These are phyloP conservation scores for Copidosoma floridanum DNA, from an alignment of 1,140 invertebrate species.

Conservation along the genomic window DNA sequence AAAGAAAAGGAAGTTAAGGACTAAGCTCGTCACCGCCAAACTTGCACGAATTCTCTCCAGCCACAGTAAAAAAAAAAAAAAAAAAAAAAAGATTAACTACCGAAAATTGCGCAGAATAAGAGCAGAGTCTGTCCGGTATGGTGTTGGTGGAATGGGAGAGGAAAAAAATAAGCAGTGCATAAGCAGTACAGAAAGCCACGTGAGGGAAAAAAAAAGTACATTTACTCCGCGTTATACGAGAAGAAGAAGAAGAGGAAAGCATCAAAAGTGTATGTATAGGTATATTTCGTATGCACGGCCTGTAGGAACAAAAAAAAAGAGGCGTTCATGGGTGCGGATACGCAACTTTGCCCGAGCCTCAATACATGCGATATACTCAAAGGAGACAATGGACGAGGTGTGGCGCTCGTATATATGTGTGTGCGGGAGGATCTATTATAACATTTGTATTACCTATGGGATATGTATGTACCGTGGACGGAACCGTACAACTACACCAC, in stretches of 20 bases:
- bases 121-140: neutral
- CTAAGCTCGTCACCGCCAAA: too few relatives aligned
- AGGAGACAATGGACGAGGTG: conserved; percentile 18
- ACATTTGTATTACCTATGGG: too few relatives aligned
- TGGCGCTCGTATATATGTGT: neutral
- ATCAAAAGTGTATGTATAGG: too few relatives aligned
- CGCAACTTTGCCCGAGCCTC: too few relatives aligned
- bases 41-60: neutral
- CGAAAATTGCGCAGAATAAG: neutral
- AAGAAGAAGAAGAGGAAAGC: neutral
- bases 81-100: too few relatives aligned
- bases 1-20: neutral
- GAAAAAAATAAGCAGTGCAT: neutral
- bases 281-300: too few relatives aligned
- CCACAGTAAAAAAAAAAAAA: neutral
- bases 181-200: neutral
- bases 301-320: too few relatives aligned
- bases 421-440: too few relatives aligned
- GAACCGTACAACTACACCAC: too few relatives aligned
- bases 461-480: too few relatives aligned
- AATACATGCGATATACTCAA: too few relatives aligned
- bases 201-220: conserved; percentile 5
- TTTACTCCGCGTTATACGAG: neutral
- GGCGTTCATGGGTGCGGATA: too few relatives aligned
- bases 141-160: neutral